Base-by-base conservation (phyloP, 2,797 vertebrate genomes). In the Nyctalus aviator region DNA sequence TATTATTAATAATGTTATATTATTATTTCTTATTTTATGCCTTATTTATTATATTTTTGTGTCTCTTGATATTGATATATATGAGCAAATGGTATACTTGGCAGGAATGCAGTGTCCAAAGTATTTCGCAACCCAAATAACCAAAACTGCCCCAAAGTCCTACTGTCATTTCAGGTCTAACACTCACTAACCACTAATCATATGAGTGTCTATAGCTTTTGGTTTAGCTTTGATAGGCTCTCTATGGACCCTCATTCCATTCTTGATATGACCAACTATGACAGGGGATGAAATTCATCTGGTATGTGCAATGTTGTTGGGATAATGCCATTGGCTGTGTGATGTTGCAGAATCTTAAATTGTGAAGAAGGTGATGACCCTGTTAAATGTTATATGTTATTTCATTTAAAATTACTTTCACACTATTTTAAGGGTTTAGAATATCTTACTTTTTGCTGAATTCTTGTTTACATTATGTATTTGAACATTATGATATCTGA, bases 291-390 rank as follows among this genome's bases (percentile, higher is more conserved):
- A 1, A 1, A 0, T 53, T 50, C 17, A 13, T 23, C 62, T 21
- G 7, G 5, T 3, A 23, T 14, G 0, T 3, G 21, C 13, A 12
- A 1, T 14, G 1, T 17, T n/a, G 6, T 57, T 2, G 1, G 27
- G 20, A 35, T 2, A 5, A 3, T 18, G 5, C 21, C 11, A 23
- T 7, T 11, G 35, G 13, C 5, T 20, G 1, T 23, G n/a, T 30
- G 37, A 17, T 15, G 1, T 2, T 76, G 59, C 78, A 25, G 21
- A 27, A 41, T 37, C 30, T 55, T 37, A 50, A 72, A 37, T 11
- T 57, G 25, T n/a, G 1, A 18, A 64, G 73, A 23, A 76, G 71
- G 11, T 12, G 27, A n/a, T 41, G 44, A 53, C 0, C 17, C 3
- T 66, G 11, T 55, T 78, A 66, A 53, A 68, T 55, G 35, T 35